A percentile compares a stretch with the other conserved stretches of the same genome.
Conservation (phyloP, 2,888 invertebrate species). For the Mayetiola destructor region DNA sequence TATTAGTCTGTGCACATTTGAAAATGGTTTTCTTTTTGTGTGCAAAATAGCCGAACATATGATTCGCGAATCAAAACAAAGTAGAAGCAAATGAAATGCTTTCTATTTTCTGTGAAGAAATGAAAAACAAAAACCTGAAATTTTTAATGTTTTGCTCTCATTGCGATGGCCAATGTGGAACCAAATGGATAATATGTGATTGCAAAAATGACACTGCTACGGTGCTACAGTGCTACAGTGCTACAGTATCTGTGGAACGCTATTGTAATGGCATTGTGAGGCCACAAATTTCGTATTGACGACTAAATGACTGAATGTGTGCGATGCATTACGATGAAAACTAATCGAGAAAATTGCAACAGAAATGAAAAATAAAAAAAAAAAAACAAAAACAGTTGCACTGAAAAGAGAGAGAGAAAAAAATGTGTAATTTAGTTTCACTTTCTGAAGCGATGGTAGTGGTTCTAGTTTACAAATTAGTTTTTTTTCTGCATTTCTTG, state of each 20-base stretch:
- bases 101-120: neutral
- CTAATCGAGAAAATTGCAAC: neutral
- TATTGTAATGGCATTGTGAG: neutral
- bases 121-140: neutral
- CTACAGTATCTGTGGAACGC: neutral
- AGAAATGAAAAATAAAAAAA: too few species aligned
- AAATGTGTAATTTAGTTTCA: conserved; percentile 6
- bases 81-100: conserved; percentile 5
- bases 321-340: conserved; percentile 4
- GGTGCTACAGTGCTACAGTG: neutral
- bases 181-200: neutral
- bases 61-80: neutral
- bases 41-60: too few species aligned
- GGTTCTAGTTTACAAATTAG: neutral
- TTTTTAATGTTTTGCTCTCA: too few species aligned
- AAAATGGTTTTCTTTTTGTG: too few species aligned
- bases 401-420: too few species aligned
- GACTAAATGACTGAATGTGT: neutral
- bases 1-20: too few species aligned
- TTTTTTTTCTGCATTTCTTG: neutral
- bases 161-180: neutral
- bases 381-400: too few species aligned
- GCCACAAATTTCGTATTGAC: too few species aligned
- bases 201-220: neutral
- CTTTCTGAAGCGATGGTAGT: neutral